Percentiles rank a stretch among this genome's conserved stretches.
Evolutionary conservation across 1,140 invertebrate species (phyloP).

Genomic region (Oedothorax gibbosus): DNA sequence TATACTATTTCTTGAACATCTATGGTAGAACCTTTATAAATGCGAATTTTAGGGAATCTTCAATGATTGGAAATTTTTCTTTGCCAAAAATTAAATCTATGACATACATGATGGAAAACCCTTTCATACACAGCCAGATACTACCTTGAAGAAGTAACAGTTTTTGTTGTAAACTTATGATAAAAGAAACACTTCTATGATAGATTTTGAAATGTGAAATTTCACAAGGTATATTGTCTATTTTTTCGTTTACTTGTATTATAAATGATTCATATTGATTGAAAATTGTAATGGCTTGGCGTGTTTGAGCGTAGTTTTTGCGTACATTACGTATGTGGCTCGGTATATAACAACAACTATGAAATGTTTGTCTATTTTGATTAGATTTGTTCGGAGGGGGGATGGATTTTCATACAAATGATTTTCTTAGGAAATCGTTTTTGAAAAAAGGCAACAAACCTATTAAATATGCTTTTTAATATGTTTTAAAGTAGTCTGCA

Average conservation of each 20-base stretch:
- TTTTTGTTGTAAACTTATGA: background rate
- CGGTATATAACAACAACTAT: no score
- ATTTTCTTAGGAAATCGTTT: no score
- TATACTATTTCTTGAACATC: no score
- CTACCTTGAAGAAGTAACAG: background rate
- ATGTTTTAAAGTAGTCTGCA: no score
- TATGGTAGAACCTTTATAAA: background rate
- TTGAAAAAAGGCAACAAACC: no score
- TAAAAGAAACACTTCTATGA: background rate
- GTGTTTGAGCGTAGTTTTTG: no score
- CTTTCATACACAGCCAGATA: background rate
- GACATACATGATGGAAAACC: conserved; percentile 23
- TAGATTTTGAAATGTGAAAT: background rate
- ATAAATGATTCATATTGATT: background rate
- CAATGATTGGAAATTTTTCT: conserved; percentile 27
- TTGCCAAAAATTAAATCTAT: background rate
- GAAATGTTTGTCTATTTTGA: no score
- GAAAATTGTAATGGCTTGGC: background rate
- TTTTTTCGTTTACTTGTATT: background rate
- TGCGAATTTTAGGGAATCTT: background rate
- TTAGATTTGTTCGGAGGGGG: no score
- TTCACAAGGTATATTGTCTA: background rate
- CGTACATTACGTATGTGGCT: no score
- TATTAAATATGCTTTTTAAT: no score
- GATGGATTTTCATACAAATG: no score